Evolutionary conservation across 2,888 invertebrate genomes (phyloP).

Genomic region (Leptinotarsa rubiginosa): DNA sequence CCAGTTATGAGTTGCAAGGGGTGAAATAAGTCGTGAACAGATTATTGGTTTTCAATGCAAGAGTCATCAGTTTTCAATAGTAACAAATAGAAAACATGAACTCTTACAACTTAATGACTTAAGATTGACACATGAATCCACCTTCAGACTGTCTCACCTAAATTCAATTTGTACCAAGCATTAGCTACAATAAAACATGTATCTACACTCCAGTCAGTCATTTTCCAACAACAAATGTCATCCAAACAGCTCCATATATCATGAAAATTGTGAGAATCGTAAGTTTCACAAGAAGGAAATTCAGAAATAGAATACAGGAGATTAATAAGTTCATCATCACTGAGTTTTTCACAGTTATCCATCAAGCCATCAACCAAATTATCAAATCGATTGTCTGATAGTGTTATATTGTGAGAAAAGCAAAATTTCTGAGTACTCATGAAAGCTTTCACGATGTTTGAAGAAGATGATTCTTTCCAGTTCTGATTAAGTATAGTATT

Average conservation of each 20-base stretch:
- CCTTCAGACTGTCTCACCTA: constrained; percentile 50
- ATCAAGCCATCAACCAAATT: constrained; percentile 63
- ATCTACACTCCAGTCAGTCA: constrained; percentile 68
- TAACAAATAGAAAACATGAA: too few species aligned
- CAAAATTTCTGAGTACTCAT: constrained; percentile 55
- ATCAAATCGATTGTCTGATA: constrained; percentile 62
- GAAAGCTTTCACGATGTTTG: constrained; percentile 60
- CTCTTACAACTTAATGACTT: too few species aligned
- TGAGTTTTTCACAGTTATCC: constrained; percentile 70
- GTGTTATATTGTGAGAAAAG: constrained; percentile 53
- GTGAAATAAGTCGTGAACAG: too few species aligned
- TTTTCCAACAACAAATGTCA: constrained; percentile 70
- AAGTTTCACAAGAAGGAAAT: constrained; percentile 69
- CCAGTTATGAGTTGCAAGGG: too few species aligned
- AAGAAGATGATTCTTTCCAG: constrained; percentile 55
- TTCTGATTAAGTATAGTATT: constrained; percentile 43
- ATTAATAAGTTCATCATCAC: constrained; percentile 70
- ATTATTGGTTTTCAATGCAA: neutral
- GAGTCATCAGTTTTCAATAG: too few species aligned
- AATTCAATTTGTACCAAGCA: constrained; percentile 73
- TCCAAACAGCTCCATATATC: constrained; percentile 78
- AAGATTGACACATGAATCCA: too few species aligned
- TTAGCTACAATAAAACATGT: constrained; percentile 72
- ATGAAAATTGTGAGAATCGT: constrained; percentile 71
- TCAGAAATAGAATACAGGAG: constrained; percentile 69